phyloP scores from a whole-genome alignment of 2,797 vertebrate species.

The Hydrophis major region DNA sequence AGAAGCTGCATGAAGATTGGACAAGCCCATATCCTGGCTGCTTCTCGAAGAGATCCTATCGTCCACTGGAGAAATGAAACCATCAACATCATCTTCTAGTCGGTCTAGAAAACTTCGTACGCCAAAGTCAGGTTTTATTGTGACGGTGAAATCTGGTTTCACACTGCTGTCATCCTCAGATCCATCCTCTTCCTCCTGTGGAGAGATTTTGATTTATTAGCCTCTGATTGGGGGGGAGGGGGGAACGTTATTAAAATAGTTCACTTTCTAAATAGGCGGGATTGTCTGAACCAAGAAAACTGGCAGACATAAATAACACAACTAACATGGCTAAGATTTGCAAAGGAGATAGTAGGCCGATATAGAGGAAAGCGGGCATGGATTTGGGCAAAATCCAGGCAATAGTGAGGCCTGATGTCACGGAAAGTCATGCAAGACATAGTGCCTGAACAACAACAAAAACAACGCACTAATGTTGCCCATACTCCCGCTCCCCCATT shows the following conservation, averaged over 20 bases:
- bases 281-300: not conserved
- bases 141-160: constrained; percentile 79
- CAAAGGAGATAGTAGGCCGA: not conserved
- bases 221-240: constrained; percentile 29
- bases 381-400: not conserved
- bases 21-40: constrained; percentile 86
- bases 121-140: constrained; percentile 78
- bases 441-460: not conserved
- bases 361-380: not conserved
- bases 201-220: constrained; percentile 44
- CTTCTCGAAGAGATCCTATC: constrained; percentile 84
- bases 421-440: not conserved
- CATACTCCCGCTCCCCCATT: not conserved
- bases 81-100: constrained; percentile 87
- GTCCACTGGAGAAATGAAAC: constrained; percentile 93
- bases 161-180: constrained; percentile 84
- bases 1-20: constrained; percentile 93
- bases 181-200: constrained; percentile 90
- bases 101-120: constrained; percentile 86
- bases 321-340: not conserved
- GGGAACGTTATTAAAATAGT: constrained; percentile 15
- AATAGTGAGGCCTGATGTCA: not conserved
- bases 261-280: not conserved
- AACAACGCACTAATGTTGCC: not conserved
- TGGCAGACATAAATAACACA: not conserved